These are phyloP conservation scores for Nycticryphes semicollaris DNA, from an alignment of 2,113 vertebrate species.

Conservation along the genomic window DNA sequence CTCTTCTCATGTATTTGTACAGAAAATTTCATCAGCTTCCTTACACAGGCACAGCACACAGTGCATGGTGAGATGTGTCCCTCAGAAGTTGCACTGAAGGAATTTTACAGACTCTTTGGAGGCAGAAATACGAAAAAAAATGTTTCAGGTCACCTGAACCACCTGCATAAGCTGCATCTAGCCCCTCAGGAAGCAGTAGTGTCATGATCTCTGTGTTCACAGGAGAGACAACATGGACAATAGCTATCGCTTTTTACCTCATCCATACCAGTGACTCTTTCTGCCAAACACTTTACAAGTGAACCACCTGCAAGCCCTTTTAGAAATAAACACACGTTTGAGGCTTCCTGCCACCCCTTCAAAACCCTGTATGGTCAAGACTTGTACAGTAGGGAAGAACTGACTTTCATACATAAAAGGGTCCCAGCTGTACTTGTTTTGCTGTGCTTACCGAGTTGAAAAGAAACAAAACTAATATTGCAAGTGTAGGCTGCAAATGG, in stretches of 20 bases:
- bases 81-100: neutral
- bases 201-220: neutral
- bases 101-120: neutral
- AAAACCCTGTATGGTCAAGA: neutral
- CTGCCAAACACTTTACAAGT: neutral
- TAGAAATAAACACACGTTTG: neutral
- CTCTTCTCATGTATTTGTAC: neutral
- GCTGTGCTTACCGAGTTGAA: neutral
- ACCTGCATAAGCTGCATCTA: neutral
- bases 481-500: neutral
- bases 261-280: neutral
- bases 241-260: neutral
- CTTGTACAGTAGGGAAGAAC: neutral
- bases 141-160: neutral
- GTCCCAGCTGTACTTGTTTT: neutral
- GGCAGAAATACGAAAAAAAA: neutral
- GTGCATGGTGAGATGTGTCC: neutral
- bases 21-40: neutral
- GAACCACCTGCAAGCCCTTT: neutral
- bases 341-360: neutral
- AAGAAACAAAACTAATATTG: neutral
- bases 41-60: neutral
- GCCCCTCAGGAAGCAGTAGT: neutral
- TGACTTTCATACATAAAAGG: neutral
- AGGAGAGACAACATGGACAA: neutral